Conservation (phyloP, 1,140 invertebrate genomes). For the Coelopa frigida region DNA sequence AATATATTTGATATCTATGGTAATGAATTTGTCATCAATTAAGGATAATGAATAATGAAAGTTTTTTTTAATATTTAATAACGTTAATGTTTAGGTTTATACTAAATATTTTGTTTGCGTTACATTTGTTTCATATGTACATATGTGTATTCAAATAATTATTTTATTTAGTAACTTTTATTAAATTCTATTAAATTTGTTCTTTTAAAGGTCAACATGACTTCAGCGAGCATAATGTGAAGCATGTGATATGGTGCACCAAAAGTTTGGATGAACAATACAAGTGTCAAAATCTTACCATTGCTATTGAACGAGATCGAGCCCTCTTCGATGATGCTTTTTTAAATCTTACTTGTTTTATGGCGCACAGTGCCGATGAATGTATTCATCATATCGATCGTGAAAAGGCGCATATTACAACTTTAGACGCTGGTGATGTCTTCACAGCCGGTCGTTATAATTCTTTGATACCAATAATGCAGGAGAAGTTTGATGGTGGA, state of each 20-base stretch:
- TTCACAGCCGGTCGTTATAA: conserved; percentile 88
- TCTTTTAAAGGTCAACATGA: conserved; percentile 32
- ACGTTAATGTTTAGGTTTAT: no score
- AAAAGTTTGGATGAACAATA: conserved; percentile 61
- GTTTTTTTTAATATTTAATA: no score
- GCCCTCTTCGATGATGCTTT: conserved; percentile 55
- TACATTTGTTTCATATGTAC: no score
- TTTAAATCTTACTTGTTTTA: conserved; percentile 55
- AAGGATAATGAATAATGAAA: no score
- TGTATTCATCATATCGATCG: conserved; percentile 72
- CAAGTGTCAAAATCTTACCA: conserved; percentile 68
- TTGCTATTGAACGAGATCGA: conserved; percentile 57
- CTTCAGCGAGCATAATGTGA: conserved; percentile 29
- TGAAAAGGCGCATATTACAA: conserved; percentile 75
- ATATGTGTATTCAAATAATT: no score
- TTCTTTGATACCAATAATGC: conserved; percentile 83
- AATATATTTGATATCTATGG: no score
- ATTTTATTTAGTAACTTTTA: no score
- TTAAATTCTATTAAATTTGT: background rate
- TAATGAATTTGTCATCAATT: no score
- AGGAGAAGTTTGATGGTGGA: conserved; percentile 57
- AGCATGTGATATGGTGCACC: conserved; percentile 63
- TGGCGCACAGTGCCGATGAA: conserved; percentile 71
- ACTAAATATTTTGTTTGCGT: no score
- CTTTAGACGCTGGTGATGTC: conserved; percentile 86